A percentile compares a stretch with the other conserved stretches of the same genome.
These are phyloP conservation scores for Serilophus lunatus DNA, from an alignment of 2,113 vertebrate species.

Conservation along the genomic window DNA sequence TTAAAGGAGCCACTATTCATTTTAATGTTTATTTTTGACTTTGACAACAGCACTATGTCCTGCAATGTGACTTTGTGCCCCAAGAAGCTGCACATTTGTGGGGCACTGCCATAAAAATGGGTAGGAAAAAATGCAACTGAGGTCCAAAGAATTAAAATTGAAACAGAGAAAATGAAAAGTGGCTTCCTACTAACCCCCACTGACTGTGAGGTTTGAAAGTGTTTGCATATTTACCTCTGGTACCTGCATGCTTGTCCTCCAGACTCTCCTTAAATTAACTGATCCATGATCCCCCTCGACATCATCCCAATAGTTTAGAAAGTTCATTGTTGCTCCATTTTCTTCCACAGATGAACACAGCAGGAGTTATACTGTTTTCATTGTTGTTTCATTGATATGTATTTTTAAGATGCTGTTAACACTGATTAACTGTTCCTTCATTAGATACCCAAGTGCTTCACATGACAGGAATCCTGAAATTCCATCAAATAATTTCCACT, in stretches of 20 bases:
- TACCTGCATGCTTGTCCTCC: conserved; percentile 62
- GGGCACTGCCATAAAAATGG: neutral
- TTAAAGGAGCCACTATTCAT: conserved; percentile 70
- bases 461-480: neutral
- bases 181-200: conserved; percentile 50
- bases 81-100: neutral
- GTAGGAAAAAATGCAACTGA: neutral
- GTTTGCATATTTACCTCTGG: neutral
- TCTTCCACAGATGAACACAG: neutral
- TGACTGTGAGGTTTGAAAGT: neutral
- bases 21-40: neutral
- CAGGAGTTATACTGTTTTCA: neutral
- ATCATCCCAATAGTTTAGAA: neutral
- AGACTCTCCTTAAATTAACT: neutral
- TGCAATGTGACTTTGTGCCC: neutral
- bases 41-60: rapidly evolving
- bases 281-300: neutral
- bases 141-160: neutral
- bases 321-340: neutral
- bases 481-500: neutral
- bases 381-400: neutral
- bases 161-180: conserved; percentile 65
- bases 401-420: neutral
- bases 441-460: neutral
- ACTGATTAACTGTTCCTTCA: neutral